Percentiles rank a stretch among this genome's conserved stretches.
phyloP scores from a whole-genome alignment of 2,797 vertebrate genomes.

The Hydrocynus forskahlii region DNA sequence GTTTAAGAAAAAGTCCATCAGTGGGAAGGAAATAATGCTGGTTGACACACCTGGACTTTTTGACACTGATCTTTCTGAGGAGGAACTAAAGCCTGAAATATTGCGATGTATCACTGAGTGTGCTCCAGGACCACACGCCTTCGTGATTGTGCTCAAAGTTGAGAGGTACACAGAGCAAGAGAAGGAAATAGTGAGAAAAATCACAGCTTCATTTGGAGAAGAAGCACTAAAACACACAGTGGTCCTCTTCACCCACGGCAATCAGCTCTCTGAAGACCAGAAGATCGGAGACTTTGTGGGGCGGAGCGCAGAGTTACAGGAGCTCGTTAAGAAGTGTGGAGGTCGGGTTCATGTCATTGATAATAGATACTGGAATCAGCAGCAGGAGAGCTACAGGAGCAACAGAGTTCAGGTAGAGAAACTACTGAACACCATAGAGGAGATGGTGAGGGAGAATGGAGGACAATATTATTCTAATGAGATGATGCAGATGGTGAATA shows the following conservation, averaged over 20 bases:
- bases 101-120: constrained; percentile 60
- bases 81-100: constrained; percentile 51
- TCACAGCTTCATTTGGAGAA: constrained; percentile 62
- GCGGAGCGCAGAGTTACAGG: constrained; percentile 35
- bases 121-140: constrained; percentile 66
- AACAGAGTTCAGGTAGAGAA: constrained; percentile 49
- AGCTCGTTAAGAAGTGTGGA: constrained; percentile 49
- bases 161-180: constrained; percentile 67
- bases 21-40: constrained; percentile 3
- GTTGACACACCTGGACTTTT: too few relatives aligned
- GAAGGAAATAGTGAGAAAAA: constrained; percentile 54
- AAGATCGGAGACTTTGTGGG: constrained; percentile 36
- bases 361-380: constrained; percentile 43
- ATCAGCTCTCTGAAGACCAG: constrained; percentile 50
- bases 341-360: constrained; percentile 49
- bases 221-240: constrained; percentile 60
- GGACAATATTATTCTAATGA: constrained; percentile 37
- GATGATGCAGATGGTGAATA: constrained; percentile 38
- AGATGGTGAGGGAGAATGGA: constrained; percentile 24
- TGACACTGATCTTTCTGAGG: too few relatives aligned
- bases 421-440: constrained; percentile 38
- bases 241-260: constrained; percentile 67
- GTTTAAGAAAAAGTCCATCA: background rate
- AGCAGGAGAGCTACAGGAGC: constrained; percentile 35
- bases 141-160: constrained; percentile 72